Evolutionary conservation across 1,140 invertebrate genomes (phyloP), one percentile per base, ranked within the genome.

Genomic region (Lordiphosa clarofinis): DNA sequence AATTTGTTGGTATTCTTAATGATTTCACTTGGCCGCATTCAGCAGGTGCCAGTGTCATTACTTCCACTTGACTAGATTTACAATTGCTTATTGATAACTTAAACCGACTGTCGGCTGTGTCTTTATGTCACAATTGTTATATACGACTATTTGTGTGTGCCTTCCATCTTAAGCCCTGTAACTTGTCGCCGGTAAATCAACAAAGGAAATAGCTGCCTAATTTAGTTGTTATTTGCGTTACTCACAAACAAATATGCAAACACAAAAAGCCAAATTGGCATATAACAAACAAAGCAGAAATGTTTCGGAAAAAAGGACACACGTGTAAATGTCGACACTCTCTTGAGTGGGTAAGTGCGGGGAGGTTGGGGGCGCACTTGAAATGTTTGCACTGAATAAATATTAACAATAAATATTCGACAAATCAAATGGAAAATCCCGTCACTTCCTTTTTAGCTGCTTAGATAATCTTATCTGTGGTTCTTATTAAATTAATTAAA

Each of bases 141-240:
- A 28, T 28, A 28, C 24, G 24, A 28, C 24, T 5, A 24, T 24
- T 0, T 24, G 15, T 15, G 15, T 21, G 21, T 21, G 21, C 21
- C 21, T 21, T 21, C 21, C 3, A 28, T 28, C 24, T 28, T 28
- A 28, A 28, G 24, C 24, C 24, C 24, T 28, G 24, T 7, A 28
- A 28, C 24, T 28, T 28, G 24, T 28, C 31, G 46, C 31, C 46
- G 47, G 53, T 4, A 49, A 24, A 5, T 24, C 24, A 60, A 47
- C 31, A 39, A 39, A 63, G 57, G 39, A 75, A 81, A 67, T 75
- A 57, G 47, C 43, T 49, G 72, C 56, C 72, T 82, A 82, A 81
- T 82, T 81, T 82, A 68, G 72, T 82, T 73, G 67, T 70, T 81
- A 73, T 81, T 71, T 75, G 75, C 62, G 67, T 70, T 81, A 73